Evolutionary conservation across 2,888 invertebrate genomes (phyloP), one percentile per base, ranked within the genome.

Genomic region (Synergus japonicus): DNA sequence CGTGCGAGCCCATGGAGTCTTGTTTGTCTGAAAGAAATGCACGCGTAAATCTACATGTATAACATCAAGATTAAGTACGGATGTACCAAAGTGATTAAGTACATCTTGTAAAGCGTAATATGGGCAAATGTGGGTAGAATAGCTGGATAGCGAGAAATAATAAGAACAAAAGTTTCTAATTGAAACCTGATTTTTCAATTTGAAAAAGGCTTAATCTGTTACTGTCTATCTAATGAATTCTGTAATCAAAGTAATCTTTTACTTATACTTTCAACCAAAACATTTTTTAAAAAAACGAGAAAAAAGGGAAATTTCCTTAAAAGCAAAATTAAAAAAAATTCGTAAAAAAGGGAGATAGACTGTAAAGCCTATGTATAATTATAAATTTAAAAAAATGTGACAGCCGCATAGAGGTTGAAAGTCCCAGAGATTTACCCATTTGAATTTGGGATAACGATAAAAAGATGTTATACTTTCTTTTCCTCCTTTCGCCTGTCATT

Each of bases 51-150:
- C 49, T 46, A 69, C 29, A 29, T 49, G 69, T 69, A 69, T 69
- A 46, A 67, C 67, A 67, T 69, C 69, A 46, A 22, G 29, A 69
- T 69, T 69, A 69, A 66, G 22, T 73, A 54, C 54, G 49, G 54
- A 54, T 73, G 73, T 54, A 49, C 73, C 49, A 49, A 37, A 49
- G 29, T 73, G 73, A 73, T 73, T 54, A 73, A 73, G 37, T 73
- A 54, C 73, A 37, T 73, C 73, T 37, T 54, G 73, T 73, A 73
- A 73, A 54, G 73, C 37, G 37, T 54, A 73, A 73, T 60, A 54
- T 73, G 54, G 54, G 73, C 41, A 73, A 73, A 73, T 73, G 37
- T 29, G 54, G n/a, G 37, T 73, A 49, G 22, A 29, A 12, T 44
- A 44, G 22, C 15, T 69, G 67, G 44, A n/a, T 49, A 29, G 49